Percentiles rank a stretch among this genome's conserved stretches.
These are phyloP conservation scores for Neoarius graeffei DNA, from an alignment of 2,113 vertebrate genomes.

Conservation along the genomic window DNA sequence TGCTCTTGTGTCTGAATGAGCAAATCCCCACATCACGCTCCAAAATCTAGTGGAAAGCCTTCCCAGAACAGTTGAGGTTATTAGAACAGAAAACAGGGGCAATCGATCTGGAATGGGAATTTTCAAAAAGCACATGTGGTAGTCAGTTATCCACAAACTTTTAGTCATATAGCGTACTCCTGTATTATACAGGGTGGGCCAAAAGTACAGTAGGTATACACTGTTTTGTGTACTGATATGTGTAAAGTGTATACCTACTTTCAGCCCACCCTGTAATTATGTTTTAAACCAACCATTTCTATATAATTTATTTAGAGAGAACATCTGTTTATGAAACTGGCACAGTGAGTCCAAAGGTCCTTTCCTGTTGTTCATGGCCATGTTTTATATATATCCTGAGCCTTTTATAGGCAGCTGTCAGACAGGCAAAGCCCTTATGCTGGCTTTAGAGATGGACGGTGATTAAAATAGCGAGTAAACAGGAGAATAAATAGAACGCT, in stretches of 20 bases:
- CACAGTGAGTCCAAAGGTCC: not conserved
- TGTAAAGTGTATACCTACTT: too few relatives aligned
- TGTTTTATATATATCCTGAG: slow-evolving; percentile 14
- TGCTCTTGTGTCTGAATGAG: not conserved
- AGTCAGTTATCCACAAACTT: not conserved
- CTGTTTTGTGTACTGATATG: too few relatives aligned
- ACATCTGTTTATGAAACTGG: not conserved
- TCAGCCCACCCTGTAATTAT: not conserved
- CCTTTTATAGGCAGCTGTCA: slow-evolving; percentile 33
- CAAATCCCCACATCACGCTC: not conserved
- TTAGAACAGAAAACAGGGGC: not conserved
- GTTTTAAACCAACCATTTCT: not conserved
- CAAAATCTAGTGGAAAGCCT: not conserved
- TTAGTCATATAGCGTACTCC: not conserved
- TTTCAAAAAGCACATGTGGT: not conserved
- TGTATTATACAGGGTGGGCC: not conserved
- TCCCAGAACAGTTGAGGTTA: not conserved
- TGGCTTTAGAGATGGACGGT: slow-evolving; percentile 22
- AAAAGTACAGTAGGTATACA: too few relatives aligned
- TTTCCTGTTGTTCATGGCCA: slow-evolving; percentile 15
- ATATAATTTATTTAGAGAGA: not conserved
- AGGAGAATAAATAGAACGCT: not conserved
- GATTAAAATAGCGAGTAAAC: slow-evolving; percentile 20
- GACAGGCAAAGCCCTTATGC: slow-evolving; percentile 23
- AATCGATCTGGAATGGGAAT: not conserved